These are phyloP conservation scores for Ips nitidus DNA, from an alignment of 1,140 invertebrate genomes.

Conservation along the genomic window DNA sequence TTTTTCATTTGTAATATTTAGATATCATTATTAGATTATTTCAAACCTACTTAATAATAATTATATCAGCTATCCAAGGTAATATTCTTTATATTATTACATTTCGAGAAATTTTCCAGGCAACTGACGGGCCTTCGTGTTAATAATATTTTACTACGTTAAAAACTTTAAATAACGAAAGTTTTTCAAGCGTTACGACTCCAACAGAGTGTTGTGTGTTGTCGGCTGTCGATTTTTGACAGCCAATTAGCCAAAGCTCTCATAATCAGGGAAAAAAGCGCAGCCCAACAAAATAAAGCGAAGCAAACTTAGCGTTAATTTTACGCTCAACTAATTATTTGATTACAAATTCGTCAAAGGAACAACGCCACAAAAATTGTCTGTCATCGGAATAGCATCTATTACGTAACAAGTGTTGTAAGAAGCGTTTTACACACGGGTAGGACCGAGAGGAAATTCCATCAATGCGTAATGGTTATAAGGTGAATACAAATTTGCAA, in stretches of 20 bases:
- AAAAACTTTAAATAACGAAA: conserved; percentile 21
- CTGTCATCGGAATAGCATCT: too few relatives aligned
- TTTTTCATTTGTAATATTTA: conserved; percentile 20
- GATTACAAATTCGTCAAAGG: too few relatives aligned
- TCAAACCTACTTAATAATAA: background rate
- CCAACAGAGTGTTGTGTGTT: conserved; percentile 38
- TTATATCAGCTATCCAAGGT: background rate
- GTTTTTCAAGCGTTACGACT: conserved; percentile 31
- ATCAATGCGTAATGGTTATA: too few relatives aligned
- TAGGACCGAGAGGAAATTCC: too few relatives aligned
- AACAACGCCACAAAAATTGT: too few relatives aligned
- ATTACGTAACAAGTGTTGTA: too few relatives aligned
- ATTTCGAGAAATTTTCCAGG: conserved; percentile 33
- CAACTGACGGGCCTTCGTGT: conserved; percentile 42
- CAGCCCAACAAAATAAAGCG: background rate
- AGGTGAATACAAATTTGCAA: too few relatives aligned
- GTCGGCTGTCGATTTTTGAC: too few relatives aligned
- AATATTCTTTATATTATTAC: background rate
- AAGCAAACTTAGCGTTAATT: background rate
- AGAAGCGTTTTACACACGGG: too few relatives aligned
- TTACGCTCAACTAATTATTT: background rate
- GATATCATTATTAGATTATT: too few relatives aligned
- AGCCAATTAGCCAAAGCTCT: too few relatives aligned
- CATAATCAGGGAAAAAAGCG: background rate
- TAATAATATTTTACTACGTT: conserved; percentile 22